Base-by-base conservation (phyloP, 2,888 invertebrate species). In the Brachypterus glaber region DNA sequence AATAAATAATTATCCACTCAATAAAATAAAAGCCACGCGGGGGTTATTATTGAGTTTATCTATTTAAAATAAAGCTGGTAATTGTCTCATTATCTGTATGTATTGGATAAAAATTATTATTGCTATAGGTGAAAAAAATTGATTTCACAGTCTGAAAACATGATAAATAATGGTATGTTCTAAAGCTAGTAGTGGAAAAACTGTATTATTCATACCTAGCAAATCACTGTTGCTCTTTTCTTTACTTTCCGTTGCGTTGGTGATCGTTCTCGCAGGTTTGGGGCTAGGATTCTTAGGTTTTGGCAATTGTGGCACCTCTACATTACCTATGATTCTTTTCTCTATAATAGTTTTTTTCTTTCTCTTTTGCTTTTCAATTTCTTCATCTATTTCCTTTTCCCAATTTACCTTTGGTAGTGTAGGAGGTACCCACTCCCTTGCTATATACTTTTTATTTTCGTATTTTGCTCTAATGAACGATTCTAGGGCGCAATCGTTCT, bases 391-490 rank as follows among this genome's bases (percentile, higher is more conserved):
- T 62, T 89, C 89, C 62, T 87, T 85, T 52, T 86, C 89, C 74
- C 82, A 82, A 61, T 82, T 79, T 7, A 58, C 57, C 68, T 88
- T 87, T 3, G 90, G 89, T 51, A 83, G 68, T 4, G 83, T 73
- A 9, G 88, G 89, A 26, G 85, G 88, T 34, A 95, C 87, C 93
- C 93, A 96, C 69, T 96, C 96, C 54, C 85, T 80, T n/a, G 96
- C 96, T 55, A 96, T 89, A 65, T 95, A 98, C 64, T 96, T 95
- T 70, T 95, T 97, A 61, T 91, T 88, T 66, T 99, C 98, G 64
- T 99, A 99, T 69, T 98, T 98, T 44, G 93, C 90, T 47, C 97
- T 77, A 53, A 98, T 92, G 67, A 98, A 99, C 37, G 85, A 82
- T 63, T 98, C 98, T 30, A 99, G 71, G 9, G 88, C 84, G 35